Conservation (phyloP, 2,797 vertebrate species). For the Perodicticus potto region DNA sequence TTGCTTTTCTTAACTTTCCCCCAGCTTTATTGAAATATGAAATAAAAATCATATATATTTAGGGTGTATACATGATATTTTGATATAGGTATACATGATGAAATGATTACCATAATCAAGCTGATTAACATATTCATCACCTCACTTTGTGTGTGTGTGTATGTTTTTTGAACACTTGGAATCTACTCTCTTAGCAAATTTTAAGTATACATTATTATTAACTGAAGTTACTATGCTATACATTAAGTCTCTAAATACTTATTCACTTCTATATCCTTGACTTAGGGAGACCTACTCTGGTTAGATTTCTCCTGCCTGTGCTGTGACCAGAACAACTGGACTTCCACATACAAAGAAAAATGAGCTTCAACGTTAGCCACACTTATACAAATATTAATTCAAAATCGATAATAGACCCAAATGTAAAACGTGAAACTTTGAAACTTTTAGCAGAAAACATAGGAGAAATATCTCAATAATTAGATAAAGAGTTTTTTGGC, state of each 20-base stretch:
- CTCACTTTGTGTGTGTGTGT: not conserved
- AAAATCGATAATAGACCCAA: slow-evolving; percentile 52
- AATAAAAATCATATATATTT: not conserved
- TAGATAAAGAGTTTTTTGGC: slow-evolving; percentile 4
- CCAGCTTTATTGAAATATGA: not conserved
- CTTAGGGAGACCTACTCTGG: not conserved
- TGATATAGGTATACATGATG: not conserved
- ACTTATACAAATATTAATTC: slow-evolving; percentile 56
- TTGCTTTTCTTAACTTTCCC: not conserved
- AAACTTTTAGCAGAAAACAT: slow-evolving; percentile 41
- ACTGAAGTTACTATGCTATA: not conserved
- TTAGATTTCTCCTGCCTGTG: not conserved
- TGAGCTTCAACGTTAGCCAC: slow-evolving; percentile 21
- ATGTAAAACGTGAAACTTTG: slow-evolving; percentile 29
- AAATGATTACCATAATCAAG: not conserved
- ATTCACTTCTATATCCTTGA: slow-evolving; percentile 26
- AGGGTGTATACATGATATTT: not conserved
- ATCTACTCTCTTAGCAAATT: not conserved
- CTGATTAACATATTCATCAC: not conserved
- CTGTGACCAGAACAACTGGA: slow-evolving; percentile 27
- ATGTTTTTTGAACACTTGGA: not conserved
- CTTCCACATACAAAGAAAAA: not conserved
- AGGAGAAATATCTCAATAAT: slow-evolving; percentile 47
- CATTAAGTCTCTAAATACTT: not conserved
- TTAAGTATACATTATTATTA: not conserved